Percentiles rank a stretch among this genome's conserved stretches.
Conservation (phyloP, 2,113 vertebrate genomes). For the Danionella cerebrum region DNA sequence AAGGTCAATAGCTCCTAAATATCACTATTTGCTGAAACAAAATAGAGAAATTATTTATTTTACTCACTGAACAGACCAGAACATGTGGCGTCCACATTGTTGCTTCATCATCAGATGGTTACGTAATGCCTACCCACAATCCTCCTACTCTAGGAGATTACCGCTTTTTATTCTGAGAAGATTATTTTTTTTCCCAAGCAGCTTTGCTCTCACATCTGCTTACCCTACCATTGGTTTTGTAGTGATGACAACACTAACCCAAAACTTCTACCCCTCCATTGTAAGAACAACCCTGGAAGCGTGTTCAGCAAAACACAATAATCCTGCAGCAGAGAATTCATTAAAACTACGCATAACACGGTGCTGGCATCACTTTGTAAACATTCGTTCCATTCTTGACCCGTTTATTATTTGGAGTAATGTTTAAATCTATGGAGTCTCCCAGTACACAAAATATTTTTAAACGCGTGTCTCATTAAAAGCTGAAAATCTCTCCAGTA, state of each 20-base stretch:
- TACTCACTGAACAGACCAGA: conserved; percentile 11
- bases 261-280: not conserved
- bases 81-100: conserved; percentile 1
- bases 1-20: too few relatives aligned
- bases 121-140: conserved; percentile 30
- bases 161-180: conserved; percentile 36
- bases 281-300: not conserved
- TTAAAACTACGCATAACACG: conserved; percentile 3
- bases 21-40: too few relatives aligned
- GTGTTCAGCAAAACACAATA: not conserved
- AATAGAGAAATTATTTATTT: too few relatives aligned
- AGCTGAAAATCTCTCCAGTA: not conserved
- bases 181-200: conserved; percentile 43
- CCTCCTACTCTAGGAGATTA: conserved; percentile 39
- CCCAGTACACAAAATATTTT: not conserved
- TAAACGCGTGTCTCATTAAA: not conserved
- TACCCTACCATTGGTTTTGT: not conserved
- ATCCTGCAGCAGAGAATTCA: not conserved
- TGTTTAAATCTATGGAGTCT: too few relatives aligned
- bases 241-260: conserved; percentile 19
- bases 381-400: too few relatives aligned
- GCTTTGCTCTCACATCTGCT: conserved; percentile 24
- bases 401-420: too few relatives aligned
- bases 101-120: conserved; percentile 22
- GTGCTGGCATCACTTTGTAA: too few relatives aligned